Conservation (phyloP, 2,888 invertebrate species). For the Pediacus dermestoides region DNA sequence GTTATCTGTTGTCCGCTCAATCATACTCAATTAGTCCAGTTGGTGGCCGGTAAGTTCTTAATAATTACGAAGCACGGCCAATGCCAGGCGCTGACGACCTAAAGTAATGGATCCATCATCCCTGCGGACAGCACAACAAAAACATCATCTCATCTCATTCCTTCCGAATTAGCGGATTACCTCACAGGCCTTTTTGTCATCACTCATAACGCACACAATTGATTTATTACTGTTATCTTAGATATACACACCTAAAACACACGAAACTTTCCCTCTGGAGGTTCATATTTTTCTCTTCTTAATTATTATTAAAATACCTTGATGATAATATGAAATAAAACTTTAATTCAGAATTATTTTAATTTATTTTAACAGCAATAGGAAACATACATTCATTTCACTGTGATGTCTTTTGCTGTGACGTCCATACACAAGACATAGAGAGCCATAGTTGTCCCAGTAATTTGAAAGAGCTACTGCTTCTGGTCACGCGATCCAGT, state of each 20-base stretch:
- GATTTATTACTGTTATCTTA: conserved; percentile 32
- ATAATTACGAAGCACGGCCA: conserved; percentile 45
- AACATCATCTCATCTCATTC: conserved; percentile 33
- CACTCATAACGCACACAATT: conserved; percentile 36
- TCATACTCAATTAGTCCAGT: conserved; percentile 49
- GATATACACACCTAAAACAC: too few relatives aligned
- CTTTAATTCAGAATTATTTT: too few relatives aligned
- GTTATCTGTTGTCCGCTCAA: conserved; percentile 40
- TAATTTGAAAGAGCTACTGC: conserved; percentile 20
- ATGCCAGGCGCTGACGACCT: conserved; percentile 44
- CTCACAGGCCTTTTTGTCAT: conserved; percentile 38
- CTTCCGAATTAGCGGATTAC: conserved; percentile 38
- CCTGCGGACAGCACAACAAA: conserved; percentile 46
- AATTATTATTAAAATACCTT: too few relatives aligned
- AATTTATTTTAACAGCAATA: too few relatives aligned
- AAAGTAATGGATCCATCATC: conserved; percentile 55
- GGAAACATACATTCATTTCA: too few relatives aligned
- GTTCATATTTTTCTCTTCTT: too few relatives aligned
- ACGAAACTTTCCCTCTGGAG: too few relatives aligned
- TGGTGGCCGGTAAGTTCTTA: conserved; percentile 42
- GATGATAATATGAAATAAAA: too few relatives aligned
- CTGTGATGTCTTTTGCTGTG: too few relatives aligned
- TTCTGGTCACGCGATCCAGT: conserved; percentile 19
- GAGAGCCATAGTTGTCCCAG: conserved; percentile 16
- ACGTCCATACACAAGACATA: not conserved